Evolutionary conservation across 2,797 vertebrate genomes (phyloP), one percentile per base, ranked within the genome.

Genomic region (Lutjanus argentimaculatus): DNA sequence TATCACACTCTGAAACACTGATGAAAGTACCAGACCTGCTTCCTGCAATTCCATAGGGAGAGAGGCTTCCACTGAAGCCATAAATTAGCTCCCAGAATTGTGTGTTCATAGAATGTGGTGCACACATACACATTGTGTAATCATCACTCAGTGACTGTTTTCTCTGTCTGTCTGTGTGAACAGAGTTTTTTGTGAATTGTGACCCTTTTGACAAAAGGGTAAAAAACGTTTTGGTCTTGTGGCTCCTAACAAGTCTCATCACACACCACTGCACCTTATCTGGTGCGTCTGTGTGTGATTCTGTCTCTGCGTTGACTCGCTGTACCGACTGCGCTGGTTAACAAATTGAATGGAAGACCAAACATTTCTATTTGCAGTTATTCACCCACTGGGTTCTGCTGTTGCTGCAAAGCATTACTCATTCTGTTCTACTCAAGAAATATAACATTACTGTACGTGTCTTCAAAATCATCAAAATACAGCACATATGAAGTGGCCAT

Each of bases 21-120:
- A 86, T 72, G 51, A 81, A 82, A 83, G 80, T 19, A 66, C 2
- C 69, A 77, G 11, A 58, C 56, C 48, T 85, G 76, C 64, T 64
- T 70, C n/a, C 69, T 58, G 75, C 55, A 14, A 53, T 45, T 58
- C 81, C 75, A 74, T 11, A 59, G 72, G 52, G 82, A 79, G n/a
- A 45, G 65, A 77, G 49, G 53, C 75, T 74, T 77, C 84, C 46
- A 49, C 53, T 70, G 57, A 36, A 76, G 76, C 74, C 80, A 45
- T 63, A 67, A 81, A 82, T 84, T 17, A 75, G 56, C 55, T 72
- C 40, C 59, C 19, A 56, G 58, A 48, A 65, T 67, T 15, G 2
- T 66, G 40, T 36, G 56, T 58, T 58, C 42, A 21, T 43, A 21
- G 13, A 67, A 22, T 57, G 45, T 21, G 65, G 19, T 17, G 40